Percentiles rank a stretch among this genome's conserved stretches.
Evolutionary conservation across 2,797 vertebrate genomes (phyloP).

Genomic region (Otus scops): DNA sequence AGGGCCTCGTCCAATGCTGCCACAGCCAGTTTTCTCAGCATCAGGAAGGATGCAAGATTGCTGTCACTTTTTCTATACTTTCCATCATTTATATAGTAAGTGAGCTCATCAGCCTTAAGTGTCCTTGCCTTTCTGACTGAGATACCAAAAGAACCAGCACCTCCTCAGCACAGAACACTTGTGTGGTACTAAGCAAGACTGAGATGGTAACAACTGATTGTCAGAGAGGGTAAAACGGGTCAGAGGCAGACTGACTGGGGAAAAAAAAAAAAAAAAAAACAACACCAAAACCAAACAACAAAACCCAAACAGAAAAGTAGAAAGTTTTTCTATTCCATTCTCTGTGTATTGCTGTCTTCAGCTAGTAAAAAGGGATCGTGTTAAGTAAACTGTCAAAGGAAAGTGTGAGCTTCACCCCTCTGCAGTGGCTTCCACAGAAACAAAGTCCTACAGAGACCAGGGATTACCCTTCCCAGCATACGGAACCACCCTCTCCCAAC

Average conservation of each 20-base stretch:
- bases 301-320: neutral
- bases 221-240: neutral
- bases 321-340: neutral
- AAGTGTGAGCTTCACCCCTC: neutral
- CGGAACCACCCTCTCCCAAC: neutral
- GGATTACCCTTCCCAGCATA: neutral
- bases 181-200: neutral
- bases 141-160: neutral
- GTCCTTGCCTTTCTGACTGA: rapidly evolving
- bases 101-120: neutral
- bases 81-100: neutral
- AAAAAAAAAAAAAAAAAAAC: neutral
- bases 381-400: neutral
- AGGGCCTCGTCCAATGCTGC: rapidly evolving
- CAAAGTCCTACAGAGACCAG: neutral
- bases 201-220: neutral
- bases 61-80: neutral
- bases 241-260: neutral
- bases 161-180: neutral
- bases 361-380: neutral
- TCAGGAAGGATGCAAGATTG: neutral
- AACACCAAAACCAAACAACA: no score
- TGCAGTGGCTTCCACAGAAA: neutral
- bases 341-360: neutral
- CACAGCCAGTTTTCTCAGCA: neutral